phyloP scores from a whole-genome alignment of 2,797 vertebrate genomes.

The Chanos chanos region DNA sequence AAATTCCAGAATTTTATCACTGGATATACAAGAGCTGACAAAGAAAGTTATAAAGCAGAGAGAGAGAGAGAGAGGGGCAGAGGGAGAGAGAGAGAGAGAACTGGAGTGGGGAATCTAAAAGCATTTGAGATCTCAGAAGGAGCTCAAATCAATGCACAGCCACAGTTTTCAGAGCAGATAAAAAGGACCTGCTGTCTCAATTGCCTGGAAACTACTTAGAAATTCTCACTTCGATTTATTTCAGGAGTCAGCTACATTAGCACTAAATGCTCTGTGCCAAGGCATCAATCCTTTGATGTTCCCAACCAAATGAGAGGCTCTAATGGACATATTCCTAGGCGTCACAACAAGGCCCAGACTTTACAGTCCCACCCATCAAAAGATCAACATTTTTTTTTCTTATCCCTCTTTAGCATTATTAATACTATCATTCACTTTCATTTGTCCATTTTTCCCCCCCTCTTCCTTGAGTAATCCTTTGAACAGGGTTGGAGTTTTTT shows the following conservation, averaged over 20 bases:
- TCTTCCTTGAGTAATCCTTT: constrained; percentile 11
- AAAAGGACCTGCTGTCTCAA: constrained; percentile 80
- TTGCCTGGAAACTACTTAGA: constrained; percentile 82
- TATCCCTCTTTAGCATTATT: constrained; percentile 49
- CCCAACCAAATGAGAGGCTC: constrained; percentile 70
- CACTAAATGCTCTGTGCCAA: constrained; percentile 74
- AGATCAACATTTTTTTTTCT: constrained; percentile 12
- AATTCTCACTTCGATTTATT: constrained; percentile 82
- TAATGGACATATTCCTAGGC: constrained; percentile 62
- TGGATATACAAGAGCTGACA: constrained; percentile 63
- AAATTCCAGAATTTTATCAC: constrained; percentile 77
- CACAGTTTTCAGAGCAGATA: constrained; percentile 78
- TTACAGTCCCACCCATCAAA: constrained; percentile 21
- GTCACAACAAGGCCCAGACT: constrained; percentile 33
- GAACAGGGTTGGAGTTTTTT: neutral
- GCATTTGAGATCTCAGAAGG: constrained; percentile 81
- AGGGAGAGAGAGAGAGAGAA: constrained; percentile 13
- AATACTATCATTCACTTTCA: constrained; percentile 40
- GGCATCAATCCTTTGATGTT: constrained; percentile 76
- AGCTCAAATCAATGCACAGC: constrained; percentile 82
- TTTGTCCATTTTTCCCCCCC: neutral
- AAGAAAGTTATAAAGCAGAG: constrained; percentile 60
- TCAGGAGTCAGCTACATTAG: constrained; percentile 72
- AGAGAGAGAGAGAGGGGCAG: neutral
- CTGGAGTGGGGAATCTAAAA: constrained; percentile 73